Evolutionary conservation across 2,888 invertebrate species (phyloP).

Genomic region (Mythimna vitellina): DNA sequence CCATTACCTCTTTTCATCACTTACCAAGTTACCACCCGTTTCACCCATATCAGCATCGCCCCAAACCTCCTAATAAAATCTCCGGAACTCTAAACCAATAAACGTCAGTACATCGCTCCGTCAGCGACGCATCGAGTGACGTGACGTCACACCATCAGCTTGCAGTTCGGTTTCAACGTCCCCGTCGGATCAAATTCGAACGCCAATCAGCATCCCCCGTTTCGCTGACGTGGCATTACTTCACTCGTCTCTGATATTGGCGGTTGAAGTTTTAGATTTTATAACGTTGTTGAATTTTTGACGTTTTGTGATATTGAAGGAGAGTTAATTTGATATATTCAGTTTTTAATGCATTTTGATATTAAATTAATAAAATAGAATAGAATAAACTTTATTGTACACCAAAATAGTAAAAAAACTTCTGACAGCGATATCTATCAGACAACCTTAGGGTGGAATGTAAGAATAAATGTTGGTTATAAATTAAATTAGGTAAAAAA

Average conservation of each 20-base stretch:
- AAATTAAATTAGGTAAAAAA: too few species aligned
- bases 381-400: too few species aligned
- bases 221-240: slow-evolving; percentile 55
- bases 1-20: background rate
- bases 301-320: background rate
- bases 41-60: slow-evolving; percentile 19
- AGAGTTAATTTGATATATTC: slow-evolving; percentile 6
- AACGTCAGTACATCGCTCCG: slow-evolving; percentile 48
- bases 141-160: slow-evolving; percentile 48
- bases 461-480: too few species aligned
- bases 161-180: slow-evolving; percentile 60
- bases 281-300: slow-evolving; percentile 17
- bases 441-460: too few species aligned
- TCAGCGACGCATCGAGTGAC: slow-evolving; percentile 58
- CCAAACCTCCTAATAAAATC: slow-evolving; percentile 50
- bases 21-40: background rate
- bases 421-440: too few species aligned
- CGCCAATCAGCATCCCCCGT: slow-evolving; percentile 58
- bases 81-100: slow-evolving; percentile 58
- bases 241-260: slow-evolving; percentile 53
- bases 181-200: slow-evolving; percentile 60
- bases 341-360: background rate
- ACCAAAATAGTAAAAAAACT: too few species aligned
- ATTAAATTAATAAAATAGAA: too few species aligned
- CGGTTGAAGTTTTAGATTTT: slow-evolving; percentile 51